These are phyloP conservation scores for Rhabdomys pumilio DNA, from an alignment of 2,797 vertebrate species.

Conservation along the genomic window DNA sequence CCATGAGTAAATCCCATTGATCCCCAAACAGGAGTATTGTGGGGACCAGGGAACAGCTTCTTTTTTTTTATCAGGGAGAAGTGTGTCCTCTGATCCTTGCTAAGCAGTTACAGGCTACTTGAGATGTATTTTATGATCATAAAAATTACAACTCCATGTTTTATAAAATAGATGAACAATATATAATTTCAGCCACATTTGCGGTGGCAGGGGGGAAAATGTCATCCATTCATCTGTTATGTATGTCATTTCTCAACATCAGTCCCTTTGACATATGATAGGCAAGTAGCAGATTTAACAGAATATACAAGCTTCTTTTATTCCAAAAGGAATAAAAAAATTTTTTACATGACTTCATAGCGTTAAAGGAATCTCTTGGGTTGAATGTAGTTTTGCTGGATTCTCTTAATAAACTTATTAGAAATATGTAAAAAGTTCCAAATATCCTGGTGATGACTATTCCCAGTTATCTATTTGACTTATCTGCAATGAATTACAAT, in stretches of 20 bases:
- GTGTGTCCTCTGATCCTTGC: slow-evolving; percentile 34
- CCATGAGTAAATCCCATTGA: slow-evolving; percentile 11
- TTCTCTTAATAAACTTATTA: slow-evolving; percentile 54
- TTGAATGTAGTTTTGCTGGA: slow-evolving; percentile 2
- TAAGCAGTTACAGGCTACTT: slow-evolving; percentile 67
- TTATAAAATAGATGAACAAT: slow-evolving; percentile 69
- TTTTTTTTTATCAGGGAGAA: slow-evolving; percentile 16
- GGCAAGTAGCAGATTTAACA: slow-evolving; percentile 62
- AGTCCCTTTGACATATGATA: slow-evolving; percentile 21
- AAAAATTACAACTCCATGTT: slow-evolving; percentile 62
- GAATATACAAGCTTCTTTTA: slow-evolving; percentile 56
- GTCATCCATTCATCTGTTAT: slow-evolving; percentile 5
- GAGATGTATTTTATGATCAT: slow-evolving; percentile 49
- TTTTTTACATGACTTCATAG: slow-evolving; percentile 8
- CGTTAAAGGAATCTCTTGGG: slow-evolving; percentile 66
- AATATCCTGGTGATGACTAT: not conserved
- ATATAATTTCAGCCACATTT: slow-evolving; percentile 65
- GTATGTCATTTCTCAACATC: not conserved
- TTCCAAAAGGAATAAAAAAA: slow-evolving; percentile 75
- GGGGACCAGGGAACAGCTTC: not conserved
- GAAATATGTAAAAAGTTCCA: slow-evolving; percentile 25
- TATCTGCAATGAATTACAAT: not conserved
- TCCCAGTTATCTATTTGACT: not conserved
- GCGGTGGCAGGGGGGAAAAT: slow-evolving; percentile 44
- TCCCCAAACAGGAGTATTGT: slow-evolving; percentile 13